Percentiles rank a stretch among this genome's conserved stretches.
phyloP scores from a whole-genome alignment of 2,888 invertebrate species.

The Patella pellucida region DNA sequence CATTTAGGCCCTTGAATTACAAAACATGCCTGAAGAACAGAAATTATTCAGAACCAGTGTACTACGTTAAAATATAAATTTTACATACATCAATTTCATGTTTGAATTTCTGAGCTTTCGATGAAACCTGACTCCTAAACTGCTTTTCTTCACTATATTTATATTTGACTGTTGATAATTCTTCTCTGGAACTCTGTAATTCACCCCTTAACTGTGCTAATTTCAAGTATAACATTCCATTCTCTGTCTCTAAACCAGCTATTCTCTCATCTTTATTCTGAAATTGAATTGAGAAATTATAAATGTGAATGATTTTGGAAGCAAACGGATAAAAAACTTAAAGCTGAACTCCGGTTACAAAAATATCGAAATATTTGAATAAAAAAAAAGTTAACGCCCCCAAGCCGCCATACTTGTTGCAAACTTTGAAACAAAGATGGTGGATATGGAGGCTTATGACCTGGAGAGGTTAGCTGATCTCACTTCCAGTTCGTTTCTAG shows the following conservation, averaged over 20 bases:
- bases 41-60: slow-evolving; percentile 18
- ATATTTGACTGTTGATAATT: slow-evolving; percentile 37
- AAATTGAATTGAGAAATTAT: slow-evolving; percentile 12
- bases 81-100: slow-evolving; percentile 49
- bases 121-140: slow-evolving; percentile 44
- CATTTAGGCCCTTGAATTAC: too few species aligned
- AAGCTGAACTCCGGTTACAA: too few species aligned
- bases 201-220: slow-evolving; percentile 57
- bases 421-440: too few species aligned
- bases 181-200: slow-evolving; percentile 47
- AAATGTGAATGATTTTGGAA: too few species aligned
- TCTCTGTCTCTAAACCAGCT: slow-evolving; percentile 62
- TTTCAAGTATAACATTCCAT: slow-evolving; percentile 64
- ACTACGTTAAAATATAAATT: not conserved
- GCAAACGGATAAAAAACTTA: too few species aligned
- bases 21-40: slow-evolving; percentile 14
- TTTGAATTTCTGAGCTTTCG: slow-evolving; percentile 42
- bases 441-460: too few species aligned
- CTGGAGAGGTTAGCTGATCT: too few species aligned
- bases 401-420: too few species aligned
- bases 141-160: slow-evolving; percentile 46
- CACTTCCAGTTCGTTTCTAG: too few species aligned
- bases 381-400: too few species aligned
- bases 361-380: too few species aligned
- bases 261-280: slow-evolving; percentile 62